Evolutionary conservation across 1,140 invertebrate species (phyloP), one percentile per base, ranked within the genome.

Genomic region (Drosophila kikkawai): DNA sequence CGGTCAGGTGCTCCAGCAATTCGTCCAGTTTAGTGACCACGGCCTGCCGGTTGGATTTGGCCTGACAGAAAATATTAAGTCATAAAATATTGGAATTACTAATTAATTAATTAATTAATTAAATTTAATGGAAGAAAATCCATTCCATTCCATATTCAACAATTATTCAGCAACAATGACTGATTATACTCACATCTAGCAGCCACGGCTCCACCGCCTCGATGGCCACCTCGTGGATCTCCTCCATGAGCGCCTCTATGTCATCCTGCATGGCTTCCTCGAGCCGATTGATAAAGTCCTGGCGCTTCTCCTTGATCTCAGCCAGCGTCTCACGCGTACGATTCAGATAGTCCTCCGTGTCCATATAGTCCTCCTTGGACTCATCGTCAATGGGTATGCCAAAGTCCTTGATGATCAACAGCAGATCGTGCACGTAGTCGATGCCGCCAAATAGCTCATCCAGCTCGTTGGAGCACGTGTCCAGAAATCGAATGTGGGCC

Each of bases 371-470:
- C 36, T 94, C 94, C 75, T 94, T 94, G 73, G 95, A 95, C 47
- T 95, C 94, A 7, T 94, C 92, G n/a, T 95, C 93, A 41, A 95
- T 94, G 0, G 93, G 93, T 60, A 97, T 95, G n/a, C 93, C 75
- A 88, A 95, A 97, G 76, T 96, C 94, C 64, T 96, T 95, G 75
- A 96, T 96, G 7, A 96, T 94, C 50, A 96, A 94, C 83, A 96
- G 95, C 57, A 96, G 91, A 75, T 97, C 95, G 82, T 96, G 96
- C 2, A 95, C 94, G 82, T 96, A 95, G 78, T 96, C 95, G 5
- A 96, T 92, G 51, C 95, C 93, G 19, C 85, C 85, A 82, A 96
- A 95, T 83, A 97, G 93, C 1, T 93, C 93, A 44, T 96, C 95
- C 34, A 96, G 94, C 92, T 94, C 94, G 32, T 92, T 80, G 65